Evolutionary conservation across 2,797 vertebrate species (phyloP).

Genomic region (Enteromius afrohamiltoni): DNA sequence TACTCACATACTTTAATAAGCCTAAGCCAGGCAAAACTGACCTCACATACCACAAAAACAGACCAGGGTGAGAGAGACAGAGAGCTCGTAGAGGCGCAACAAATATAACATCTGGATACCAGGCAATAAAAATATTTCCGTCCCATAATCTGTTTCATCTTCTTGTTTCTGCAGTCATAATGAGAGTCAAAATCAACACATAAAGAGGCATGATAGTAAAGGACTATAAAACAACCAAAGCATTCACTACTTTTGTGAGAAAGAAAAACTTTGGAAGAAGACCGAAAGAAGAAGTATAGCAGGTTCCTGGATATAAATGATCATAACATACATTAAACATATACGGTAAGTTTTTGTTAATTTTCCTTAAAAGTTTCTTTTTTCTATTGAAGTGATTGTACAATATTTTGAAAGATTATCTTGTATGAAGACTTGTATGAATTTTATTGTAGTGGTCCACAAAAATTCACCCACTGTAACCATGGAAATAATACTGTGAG

Average conservation of each 20-base stretch:
- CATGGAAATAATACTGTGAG: slow-evolving; percentile 26
- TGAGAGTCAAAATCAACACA: slow-evolving; percentile 4
- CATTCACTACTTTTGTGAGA: neutral
- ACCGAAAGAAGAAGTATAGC: neutral
- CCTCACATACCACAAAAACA: slow-evolving; percentile 71
- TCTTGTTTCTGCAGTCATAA: slow-evolving; percentile 28
- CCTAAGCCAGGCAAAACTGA: slow-evolving; percentile 69
- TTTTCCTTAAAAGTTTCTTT: neutral
- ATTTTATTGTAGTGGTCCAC: neutral
- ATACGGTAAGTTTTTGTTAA: neutral
- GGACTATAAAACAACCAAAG: neutral
- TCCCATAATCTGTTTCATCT: neutral
- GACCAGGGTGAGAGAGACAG: slow-evolving; percentile 38
- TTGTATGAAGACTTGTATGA: neutral
- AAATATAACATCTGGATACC: slow-evolving; percentile 77
- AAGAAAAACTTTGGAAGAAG: neutral
- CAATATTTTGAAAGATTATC: neutral
- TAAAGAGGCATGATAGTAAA: neutral
- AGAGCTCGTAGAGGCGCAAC: slow-evolving; percentile 16
- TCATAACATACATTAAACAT: neutral
- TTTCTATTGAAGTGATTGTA: neutral
- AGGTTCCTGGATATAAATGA: neutral
- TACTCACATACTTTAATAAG: neutral
- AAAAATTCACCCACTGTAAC: neutral
- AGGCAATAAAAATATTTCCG: slow-evolving; percentile 66